phyloP scores from a whole-genome alignment of 2,888 invertebrate genomes.

The Hecatera dysodea region DNA sequence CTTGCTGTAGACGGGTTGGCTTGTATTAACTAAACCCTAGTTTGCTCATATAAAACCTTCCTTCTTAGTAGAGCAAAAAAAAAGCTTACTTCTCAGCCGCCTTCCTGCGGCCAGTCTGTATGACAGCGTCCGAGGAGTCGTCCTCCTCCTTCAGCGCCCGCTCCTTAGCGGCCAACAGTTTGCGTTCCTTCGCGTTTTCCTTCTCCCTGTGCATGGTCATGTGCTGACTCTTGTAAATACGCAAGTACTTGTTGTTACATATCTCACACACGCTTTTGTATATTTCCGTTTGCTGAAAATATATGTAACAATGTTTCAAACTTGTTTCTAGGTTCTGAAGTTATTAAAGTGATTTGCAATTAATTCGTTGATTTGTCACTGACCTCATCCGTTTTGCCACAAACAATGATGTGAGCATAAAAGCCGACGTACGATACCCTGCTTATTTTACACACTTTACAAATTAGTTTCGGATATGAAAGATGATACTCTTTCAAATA shows the following conservation, averaged over 20 bases:
- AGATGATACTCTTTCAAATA: slow-evolving; percentile 78
- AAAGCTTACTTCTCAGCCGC: slow-evolving; percentile 81
- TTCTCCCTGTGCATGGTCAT: slow-evolving; percentile 86
- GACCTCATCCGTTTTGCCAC: slow-evolving; percentile 91
- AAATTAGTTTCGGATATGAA: slow-evolving; percentile 80
- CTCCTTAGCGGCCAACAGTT: slow-evolving; percentile 59
- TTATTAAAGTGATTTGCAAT: not conserved
- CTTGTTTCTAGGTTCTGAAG: not conserved
- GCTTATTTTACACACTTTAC: slow-evolving; percentile 83
- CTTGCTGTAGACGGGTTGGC: no score
- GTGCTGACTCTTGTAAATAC: slow-evolving; percentile 91
- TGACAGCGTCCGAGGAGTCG: slow-evolving; percentile 45
- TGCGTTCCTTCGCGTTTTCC: slow-evolving; percentile 68
- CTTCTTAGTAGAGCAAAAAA: not conserved
- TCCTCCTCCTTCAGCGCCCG: slow-evolving; percentile 62
- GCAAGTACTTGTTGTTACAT: slow-evolving; percentile 87
- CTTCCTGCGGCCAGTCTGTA: slow-evolving; percentile 69
- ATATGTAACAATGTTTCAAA: not conserved
- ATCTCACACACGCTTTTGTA: slow-evolving; percentile 88
- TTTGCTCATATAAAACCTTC: no score
- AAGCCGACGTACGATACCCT: slow-evolving; percentile 89
- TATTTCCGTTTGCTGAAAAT: slow-evolving; percentile 83
- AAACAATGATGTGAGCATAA: slow-evolving; percentile 90
- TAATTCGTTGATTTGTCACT: slow-evolving; percentile 5
- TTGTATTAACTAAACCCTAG: no score